A percentile compares a stretch with the other conserved stretches of the same genome.
Conservation (phyloP, 2,888 invertebrate genomes). For the Cantharis rustica region DNA sequence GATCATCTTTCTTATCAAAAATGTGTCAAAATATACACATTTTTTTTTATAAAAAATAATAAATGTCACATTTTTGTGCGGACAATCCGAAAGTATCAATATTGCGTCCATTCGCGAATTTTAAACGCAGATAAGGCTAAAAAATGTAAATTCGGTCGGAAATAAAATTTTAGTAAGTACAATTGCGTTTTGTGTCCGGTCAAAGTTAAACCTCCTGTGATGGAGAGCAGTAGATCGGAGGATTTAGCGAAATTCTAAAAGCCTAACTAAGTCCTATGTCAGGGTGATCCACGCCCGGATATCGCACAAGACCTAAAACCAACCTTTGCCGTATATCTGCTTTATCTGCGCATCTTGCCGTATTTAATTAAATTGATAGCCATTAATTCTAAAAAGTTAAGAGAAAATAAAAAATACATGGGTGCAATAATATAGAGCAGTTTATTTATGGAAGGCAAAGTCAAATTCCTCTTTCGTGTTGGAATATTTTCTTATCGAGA, state of each 20-base stretch:
- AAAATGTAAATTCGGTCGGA: constrained; percentile 7
- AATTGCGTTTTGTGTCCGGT: constrained; percentile 46
- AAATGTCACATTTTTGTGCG: not conserved
- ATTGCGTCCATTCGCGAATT: not conserved
- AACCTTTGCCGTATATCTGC: constrained; percentile 20
- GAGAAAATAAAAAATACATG: constrained; percentile 30
- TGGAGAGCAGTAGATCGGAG: constrained; percentile 45
- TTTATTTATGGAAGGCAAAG: not conserved
- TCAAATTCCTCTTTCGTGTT: not conserved
- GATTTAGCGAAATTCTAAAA: constrained; percentile 44
- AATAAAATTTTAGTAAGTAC: constrained; percentile 27
- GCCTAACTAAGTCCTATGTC: constrained; percentile 42
- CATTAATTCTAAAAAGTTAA: constrained; percentile 43
- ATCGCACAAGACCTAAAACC: constrained; percentile 30
- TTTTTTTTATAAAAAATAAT: not conserved
- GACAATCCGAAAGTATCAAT: not conserved
- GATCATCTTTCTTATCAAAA: constrained; percentile 15
- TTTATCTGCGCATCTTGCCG: constrained; percentile 35
- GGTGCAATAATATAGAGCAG: not conserved
- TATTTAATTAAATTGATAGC: constrained; percentile 52
- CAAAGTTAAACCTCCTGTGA: constrained; percentile 44
- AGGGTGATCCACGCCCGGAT: constrained; percentile 41
- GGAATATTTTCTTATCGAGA: constrained; percentile 12
- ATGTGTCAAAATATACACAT: constrained; percentile 12
- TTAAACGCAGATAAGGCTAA: not conserved